A percentile compares a stretch with the other conserved stretches of the same genome.
Evolutionary conservation across 2,888 invertebrate species (phyloP).

Genomic region (Brenthis ino): DNA sequence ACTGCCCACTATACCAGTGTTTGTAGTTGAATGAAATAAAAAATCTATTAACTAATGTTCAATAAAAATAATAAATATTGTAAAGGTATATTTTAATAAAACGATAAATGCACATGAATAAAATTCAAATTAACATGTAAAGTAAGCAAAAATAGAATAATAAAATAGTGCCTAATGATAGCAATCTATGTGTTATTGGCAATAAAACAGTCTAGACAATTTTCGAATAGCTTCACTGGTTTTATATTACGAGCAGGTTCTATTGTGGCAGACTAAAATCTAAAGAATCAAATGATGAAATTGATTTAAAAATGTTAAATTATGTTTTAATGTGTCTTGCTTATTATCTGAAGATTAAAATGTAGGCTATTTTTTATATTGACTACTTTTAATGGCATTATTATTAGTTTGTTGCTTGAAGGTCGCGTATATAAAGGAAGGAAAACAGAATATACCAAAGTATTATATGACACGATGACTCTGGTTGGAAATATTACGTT

Average conservation of each 20-base stretch:
- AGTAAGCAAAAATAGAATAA: constrained; percentile 7
- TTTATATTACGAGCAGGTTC: constrained; percentile 1
- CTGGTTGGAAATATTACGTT: no score
- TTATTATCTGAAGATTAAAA: no score
- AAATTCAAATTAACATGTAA: constrained; percentile 11
- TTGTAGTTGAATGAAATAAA: no score
- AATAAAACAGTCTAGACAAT: constrained; percentile 21
- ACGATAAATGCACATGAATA: not conserved
- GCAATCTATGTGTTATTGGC: constrained; percentile 18
- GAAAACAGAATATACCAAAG: no score
- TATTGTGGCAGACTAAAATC: not conserved
- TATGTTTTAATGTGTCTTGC: not conserved
- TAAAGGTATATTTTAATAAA: constrained; percentile 1
- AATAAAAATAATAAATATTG: not conserved
- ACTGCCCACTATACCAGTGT: no score
- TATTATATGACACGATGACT: no score
- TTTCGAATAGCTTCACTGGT: constrained; percentile 9
- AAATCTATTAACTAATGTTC: no score
- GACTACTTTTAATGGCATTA: no score
- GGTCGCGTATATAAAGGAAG: no score
- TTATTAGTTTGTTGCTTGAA: no score
- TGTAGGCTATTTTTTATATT: no score
- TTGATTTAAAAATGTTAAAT: not conserved
- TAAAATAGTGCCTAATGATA: constrained; percentile 9
- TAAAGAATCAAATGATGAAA: not conserved